phyloP scores from a whole-genome alignment of 2,888 invertebrate species.

The Heliconius hortense region DNA sequence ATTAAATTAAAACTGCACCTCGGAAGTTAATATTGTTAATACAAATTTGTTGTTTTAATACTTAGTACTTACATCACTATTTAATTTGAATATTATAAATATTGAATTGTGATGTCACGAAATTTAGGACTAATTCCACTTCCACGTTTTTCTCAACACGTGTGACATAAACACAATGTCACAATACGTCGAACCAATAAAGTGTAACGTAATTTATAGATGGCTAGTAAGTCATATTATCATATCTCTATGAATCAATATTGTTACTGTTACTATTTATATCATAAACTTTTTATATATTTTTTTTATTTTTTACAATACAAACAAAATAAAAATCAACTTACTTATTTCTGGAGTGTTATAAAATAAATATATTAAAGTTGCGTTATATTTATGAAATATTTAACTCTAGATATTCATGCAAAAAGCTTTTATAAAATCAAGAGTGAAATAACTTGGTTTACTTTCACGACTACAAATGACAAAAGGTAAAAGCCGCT shows the following conservation, averaged over 20 bases:
- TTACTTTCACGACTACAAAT: constrained; percentile 17
- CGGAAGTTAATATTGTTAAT: not conserved
- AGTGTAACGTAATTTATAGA: not conserved
- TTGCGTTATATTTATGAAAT: constrained; percentile 25
- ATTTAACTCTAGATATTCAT: constrained; percentile 20
- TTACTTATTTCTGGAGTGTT: constrained; percentile 19
- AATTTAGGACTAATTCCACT: too few species aligned
- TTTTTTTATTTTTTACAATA: not conserved
- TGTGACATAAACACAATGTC: not conserved
- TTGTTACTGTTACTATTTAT: not conserved
- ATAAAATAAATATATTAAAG: constrained; percentile 21
- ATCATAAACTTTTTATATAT: not conserved
- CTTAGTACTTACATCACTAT: too few species aligned
- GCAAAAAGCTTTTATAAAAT: constrained; percentile 18
- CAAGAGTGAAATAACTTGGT: constrained; percentile 3
- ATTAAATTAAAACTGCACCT: too few species aligned
- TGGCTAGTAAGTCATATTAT: not conserved
- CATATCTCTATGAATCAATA: not conserved
- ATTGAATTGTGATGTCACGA: too few species aligned
- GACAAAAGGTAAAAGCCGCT: constrained; percentile 6
- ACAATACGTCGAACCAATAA: not conserved
- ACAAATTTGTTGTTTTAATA: too few species aligned
- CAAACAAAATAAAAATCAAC: constrained; percentile 9
- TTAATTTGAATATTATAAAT: too few species aligned
- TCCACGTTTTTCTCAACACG: not conserved